Conservation (phyloP, 2,113 vertebrate species). For the Epinephelus lanceolatus region DNA sequence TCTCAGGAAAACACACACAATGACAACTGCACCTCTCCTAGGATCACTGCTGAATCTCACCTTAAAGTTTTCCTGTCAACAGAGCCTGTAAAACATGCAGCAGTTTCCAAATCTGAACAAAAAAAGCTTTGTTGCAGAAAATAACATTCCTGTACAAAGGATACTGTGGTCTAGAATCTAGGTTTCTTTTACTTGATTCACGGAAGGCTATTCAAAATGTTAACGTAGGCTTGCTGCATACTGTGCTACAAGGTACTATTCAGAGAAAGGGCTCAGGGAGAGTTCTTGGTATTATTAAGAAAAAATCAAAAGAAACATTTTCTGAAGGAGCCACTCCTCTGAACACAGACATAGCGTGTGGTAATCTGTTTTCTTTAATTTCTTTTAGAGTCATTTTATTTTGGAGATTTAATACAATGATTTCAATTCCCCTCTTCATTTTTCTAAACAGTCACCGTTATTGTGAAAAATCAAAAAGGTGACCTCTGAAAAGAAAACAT, state of each 20-base stretch:
- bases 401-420: background rate
- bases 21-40: constrained; percentile 63
- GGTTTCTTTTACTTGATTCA: constrained; percentile 30
- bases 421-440: background rate
- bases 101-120: constrained; percentile 38
- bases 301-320: background rate
- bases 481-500: background rate
- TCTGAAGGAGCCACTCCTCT: background rate
- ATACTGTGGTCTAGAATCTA: constrained; percentile 1
- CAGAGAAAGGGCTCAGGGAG: background rate
- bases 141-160: constrained; percentile 44
- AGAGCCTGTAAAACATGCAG: constrained; percentile 45
- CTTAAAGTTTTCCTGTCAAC: constrained; percentile 54
- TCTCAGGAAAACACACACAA: constrained; percentile 56
- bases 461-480: background rate
- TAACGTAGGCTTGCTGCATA: constrained; percentile 30
- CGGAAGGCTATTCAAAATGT: constrained; percentile 6
- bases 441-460: background rate
- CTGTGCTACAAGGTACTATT: constrained; percentile 13
- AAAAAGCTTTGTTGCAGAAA: constrained; percentile 48
- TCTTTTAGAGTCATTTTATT: background rate
- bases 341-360: constrained; percentile 8
- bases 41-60: constrained; percentile 62
- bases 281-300: constrained; percentile 10
- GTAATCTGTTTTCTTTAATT: background rate